Percentiles rank a stretch among this genome's conserved stretches.
Conservation (phyloP, 2,888 invertebrate species). For the Punctoribates punctum region DNA sequence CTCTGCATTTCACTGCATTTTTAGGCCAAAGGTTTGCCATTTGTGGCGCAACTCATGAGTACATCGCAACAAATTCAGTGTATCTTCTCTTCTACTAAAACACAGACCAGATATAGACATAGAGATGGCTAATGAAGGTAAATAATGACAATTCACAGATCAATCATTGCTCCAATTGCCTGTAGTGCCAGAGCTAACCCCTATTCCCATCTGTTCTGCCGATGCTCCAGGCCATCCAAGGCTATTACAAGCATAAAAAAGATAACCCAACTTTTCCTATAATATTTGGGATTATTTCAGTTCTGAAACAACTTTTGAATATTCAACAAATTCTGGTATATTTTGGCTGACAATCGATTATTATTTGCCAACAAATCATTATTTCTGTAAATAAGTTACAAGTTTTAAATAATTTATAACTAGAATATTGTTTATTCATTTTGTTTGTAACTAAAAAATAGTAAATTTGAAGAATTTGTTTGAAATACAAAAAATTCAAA, state of each 20-base stretch:
- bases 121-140: constrained; percentile 7
- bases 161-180: constrained; percentile 6
- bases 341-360: no score
- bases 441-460: no score
- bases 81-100: not conserved
- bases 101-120: not conserved
- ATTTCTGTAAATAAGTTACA: no score
- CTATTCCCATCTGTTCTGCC: not conserved
- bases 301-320: no score
- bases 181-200: not conserved
- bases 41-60: constrained; percentile 15
- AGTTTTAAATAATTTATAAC: no score
- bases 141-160: constrained; percentile 25
- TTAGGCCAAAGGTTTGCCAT: not conserved
- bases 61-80: not conserved
- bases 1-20: not conserved
- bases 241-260: not conserved
- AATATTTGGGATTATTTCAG: no score
- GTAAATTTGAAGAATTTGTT: not conserved
- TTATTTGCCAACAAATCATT: no score
- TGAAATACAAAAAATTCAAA: not conserved
- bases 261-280: no score
- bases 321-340: no score
- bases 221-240: no score
- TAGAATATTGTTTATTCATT: no score